phyloP scores from a whole-genome alignment of 2,113 vertebrate genomes.

The Coryphaenoides rupestris region DNA sequence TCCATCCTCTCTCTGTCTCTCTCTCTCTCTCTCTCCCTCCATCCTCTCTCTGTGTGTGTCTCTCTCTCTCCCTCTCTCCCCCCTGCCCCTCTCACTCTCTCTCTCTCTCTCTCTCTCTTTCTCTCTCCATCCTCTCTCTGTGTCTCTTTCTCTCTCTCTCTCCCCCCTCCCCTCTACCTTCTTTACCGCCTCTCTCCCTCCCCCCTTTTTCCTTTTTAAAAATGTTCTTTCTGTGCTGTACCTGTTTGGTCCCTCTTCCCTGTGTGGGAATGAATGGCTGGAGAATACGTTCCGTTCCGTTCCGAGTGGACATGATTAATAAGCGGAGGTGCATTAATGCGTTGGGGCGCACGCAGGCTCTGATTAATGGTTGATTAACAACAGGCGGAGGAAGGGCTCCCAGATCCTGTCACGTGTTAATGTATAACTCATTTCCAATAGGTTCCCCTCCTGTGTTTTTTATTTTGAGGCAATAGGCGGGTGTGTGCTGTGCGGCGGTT shows the following conservation, averaged over 20 bases:
- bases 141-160: not conserved
- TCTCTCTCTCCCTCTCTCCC: not conserved
- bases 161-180: constrained; percentile 26
- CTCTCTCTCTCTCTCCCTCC: not conserved
- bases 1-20: not conserved
- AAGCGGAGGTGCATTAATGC: constrained; percentile 33
- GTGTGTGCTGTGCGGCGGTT: no score
- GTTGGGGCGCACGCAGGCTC: constrained; percentile 34
- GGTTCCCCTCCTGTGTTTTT: constrained; percentile 17
- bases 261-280: constrained; percentile 8
- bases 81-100: not conserved
- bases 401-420: constrained; percentile 25
- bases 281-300: constrained; percentile 19
- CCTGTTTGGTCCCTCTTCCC: no score
- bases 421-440: constrained; percentile 39
- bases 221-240: constrained; percentile 4
- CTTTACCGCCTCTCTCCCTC: constrained; percentile 1
- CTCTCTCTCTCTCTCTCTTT: not conserved
- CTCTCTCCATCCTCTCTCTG: not conserved
- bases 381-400: constrained; percentile 33
- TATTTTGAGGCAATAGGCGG: constrained; percentile 30
- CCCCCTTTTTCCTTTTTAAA: no score
- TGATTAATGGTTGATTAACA: constrained; percentile 34
- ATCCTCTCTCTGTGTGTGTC: not conserved
- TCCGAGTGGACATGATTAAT: constrained; percentile 41